phyloP scores from a whole-genome alignment of 53 echinoderm and acorn worm species.

The Echinometra lucunter region DNA sequence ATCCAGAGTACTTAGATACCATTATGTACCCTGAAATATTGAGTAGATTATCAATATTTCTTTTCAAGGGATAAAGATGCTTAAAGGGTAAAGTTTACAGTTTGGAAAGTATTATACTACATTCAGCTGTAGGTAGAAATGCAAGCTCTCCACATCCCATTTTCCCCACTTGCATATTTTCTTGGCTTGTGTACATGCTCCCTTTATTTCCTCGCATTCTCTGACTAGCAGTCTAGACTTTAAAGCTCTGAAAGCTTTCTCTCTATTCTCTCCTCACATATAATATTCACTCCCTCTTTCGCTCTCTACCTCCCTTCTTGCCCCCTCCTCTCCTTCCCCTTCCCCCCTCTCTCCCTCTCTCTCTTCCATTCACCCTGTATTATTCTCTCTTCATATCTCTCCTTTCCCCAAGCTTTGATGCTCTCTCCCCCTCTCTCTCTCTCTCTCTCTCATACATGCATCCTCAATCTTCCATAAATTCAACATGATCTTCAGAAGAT shows the following conservation, averaged over 20 bases:
- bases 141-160: too few species aligned
- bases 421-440: not conserved
- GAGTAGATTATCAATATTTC: too few species aligned
- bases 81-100: too few species aligned
- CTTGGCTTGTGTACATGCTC: not conserved
- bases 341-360: constrained; percentile 7
- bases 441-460: not conserved
- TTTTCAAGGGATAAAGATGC: too few species aligned
- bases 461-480: too few species aligned
- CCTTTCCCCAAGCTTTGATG: too few species aligned
- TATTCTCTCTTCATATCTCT: not conserved
- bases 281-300: not conserved
- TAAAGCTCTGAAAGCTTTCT: constrained; percentile 56
- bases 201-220: not conserved
- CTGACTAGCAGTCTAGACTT: not conserved
- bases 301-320: too few species aligned
- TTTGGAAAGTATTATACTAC: too few species aligned
- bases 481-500: not conserved
- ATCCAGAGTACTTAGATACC: too few species aligned
- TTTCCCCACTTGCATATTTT: not conserved
- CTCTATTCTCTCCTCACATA: constrained; percentile 8
- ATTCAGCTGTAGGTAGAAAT: too few species aligned
- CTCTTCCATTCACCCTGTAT: not conserved
- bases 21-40: too few species aligned
- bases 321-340: not conserved